These are phyloP conservation scores for Drosophila neonasuta DNA, from an alignment of 2,888 invertebrate genomes.

Conservation along the genomic window DNA sequence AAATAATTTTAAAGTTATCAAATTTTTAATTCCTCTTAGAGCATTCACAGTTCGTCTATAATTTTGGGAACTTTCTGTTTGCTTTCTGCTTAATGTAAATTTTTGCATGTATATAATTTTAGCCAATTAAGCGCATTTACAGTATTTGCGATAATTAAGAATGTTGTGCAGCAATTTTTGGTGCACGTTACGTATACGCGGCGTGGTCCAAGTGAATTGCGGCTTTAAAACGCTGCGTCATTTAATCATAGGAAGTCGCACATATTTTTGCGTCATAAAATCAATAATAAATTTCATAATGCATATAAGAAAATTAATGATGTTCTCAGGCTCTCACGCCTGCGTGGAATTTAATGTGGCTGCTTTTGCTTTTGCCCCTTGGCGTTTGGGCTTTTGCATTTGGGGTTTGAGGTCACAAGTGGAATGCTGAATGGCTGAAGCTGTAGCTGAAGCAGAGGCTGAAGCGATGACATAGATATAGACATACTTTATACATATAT, in stretches of 20 bases:
- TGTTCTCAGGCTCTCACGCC: constrained; percentile 35
- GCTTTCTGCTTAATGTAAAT: constrained; percentile 33
- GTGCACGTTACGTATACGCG: constrained; percentile 35
- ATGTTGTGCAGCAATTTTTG: constrained; percentile 9
- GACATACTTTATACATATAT: constrained; percentile 47
- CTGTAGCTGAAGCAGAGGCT: constrained; percentile 1
- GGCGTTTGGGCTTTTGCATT: constrained; percentile 5
- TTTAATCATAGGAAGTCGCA: constrained; percentile 24
- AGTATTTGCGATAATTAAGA: constrained; percentile 47
- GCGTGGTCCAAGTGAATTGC: neutral
- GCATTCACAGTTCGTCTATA: constrained; percentile 19
- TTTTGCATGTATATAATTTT: constrained; percentile 54
- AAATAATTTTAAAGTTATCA: too few relatives aligned
- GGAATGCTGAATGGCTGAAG: constrained; percentile 1
- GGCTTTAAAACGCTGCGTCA: constrained; percentile 33
- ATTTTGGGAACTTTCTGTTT: constrained; percentile 17
- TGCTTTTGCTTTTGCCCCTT: constrained; percentile 8
- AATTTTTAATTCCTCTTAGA: neutral
- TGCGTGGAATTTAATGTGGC: constrained; percentile 53
- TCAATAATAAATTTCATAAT: constrained; percentile 65
- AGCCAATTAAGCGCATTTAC: constrained; percentile 59
- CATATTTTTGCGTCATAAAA: constrained; percentile 49
- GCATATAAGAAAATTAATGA: constrained; percentile 57
- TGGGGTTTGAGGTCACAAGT: constrained; percentile 38
- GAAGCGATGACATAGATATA: constrained; percentile 49